phyloP scores from a whole-genome alignment of 2,113 vertebrate genomes.

The Limanda limanda region DNA sequence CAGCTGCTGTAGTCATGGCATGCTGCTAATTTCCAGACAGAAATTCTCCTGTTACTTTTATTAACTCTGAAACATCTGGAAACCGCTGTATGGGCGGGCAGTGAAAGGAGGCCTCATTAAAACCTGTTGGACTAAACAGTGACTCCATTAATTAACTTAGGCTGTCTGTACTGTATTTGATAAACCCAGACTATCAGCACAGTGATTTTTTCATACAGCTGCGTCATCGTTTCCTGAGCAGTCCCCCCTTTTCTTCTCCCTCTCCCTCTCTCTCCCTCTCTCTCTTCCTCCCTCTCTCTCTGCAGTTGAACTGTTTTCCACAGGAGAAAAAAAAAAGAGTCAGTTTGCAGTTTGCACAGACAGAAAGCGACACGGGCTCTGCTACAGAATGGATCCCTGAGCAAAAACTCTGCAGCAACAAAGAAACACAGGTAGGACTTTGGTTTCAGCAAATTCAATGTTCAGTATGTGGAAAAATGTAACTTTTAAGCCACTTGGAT shows the following conservation, averaged over 20 bases:
- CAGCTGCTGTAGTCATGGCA: background rate
- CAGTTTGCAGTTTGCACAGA: constrained; percentile 63
- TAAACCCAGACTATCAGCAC: constrained; percentile 22
- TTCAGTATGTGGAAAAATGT: background rate
- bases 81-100: background rate
- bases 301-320: constrained; percentile 61
- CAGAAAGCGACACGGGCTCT: constrained; percentile 47
- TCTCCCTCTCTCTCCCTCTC: constrained; percentile 13
- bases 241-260: constrained; percentile 58
- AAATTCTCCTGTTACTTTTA: background rate
- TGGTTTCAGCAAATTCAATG: background rate
- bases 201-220: constrained; percentile 69
- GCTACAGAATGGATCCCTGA: constrained; percentile 72
- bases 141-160: background rate
- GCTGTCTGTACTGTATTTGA: background rate
- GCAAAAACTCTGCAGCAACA: constrained; percentile 13
- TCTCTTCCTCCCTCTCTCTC: constrained; percentile 52
- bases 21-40: background rate
- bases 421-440: constrained; percentile 52
- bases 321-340: constrained; percentile 32
- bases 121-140: background rate
- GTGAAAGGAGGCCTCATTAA: background rate
- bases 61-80: constrained; percentile 9
- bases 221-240: constrained; percentile 82
- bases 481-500: background rate